Base-by-base conservation (phyloP, 2,888 invertebrate species). In the Coleophora flavipennella region DNA sequence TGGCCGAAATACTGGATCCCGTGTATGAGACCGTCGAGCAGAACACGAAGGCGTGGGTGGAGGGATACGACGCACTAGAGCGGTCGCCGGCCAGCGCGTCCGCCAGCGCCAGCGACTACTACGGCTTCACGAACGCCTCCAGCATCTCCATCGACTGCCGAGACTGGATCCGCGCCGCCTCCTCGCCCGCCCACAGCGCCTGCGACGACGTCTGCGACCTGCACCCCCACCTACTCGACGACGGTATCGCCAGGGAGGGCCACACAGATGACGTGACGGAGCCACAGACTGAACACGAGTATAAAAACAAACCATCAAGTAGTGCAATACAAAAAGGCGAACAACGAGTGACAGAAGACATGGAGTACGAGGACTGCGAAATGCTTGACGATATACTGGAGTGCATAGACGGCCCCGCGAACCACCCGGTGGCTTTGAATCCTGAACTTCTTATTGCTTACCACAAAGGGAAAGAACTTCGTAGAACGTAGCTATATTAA, bases 321-420 rank as follows among this genome's bases (percentile, higher is more conserved):
- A n/a, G n/a, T n/a, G n/a, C n/a, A n/a, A n/a, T n/a, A n/a, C n/a
- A n/a, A n/a, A n/a, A n/a, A n/a, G n/a, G n/a, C n/a, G n/a, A n/a
- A n/a, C n/a, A n/a, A n/a, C n/a, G n/a, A n/a, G n/a, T n/a, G n/a
- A n/a, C n/a, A n/a, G 20, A 20, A 20, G 20, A 20, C 20, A 3
- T 20, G 20, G 55, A 58, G 31, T 57, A 52, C 28, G 59, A 55
- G 34, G 60, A 69, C 40, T 62, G 56, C 35, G 65, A 73, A 33
- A 77, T 84, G 74, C 57, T 80, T 0, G 66, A 74, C n/a, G 83
- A 81, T 59, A 80, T 84, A 55, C 62, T 79, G 61, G 63, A 78
- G 40, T 75, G 72, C 41, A 77, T 80, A 14, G 67, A 67, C 43
- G 62, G 49, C n/a, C 62, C 53, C 11, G 69, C 70, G 28, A 20